Evolutionary conservation across 2,113 vertebrate genomes (phyloP).

Genomic region (Poeciliopsis occidentalis): DNA sequence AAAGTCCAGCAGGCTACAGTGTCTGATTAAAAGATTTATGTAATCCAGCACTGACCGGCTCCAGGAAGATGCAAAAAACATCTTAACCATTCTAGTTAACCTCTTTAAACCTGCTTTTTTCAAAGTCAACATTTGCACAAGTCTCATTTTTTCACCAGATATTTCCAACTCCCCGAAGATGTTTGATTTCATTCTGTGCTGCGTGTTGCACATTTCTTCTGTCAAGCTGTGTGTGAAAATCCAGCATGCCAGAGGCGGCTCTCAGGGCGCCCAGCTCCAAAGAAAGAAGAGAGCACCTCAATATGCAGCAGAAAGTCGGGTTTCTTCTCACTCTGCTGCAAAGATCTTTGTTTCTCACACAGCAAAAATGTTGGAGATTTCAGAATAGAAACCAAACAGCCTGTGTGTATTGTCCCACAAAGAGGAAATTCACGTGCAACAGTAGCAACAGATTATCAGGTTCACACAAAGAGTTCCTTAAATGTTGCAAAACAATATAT

Average conservation of each 20-base stretch:
- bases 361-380: background rate
- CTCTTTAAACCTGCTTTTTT: background rate
- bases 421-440: too few relatives aligned
- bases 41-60: background rate
- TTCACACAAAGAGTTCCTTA: too few relatives aligned
- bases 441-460: too few relatives aligned
- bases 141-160: too few relatives aligned
- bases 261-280: background rate
- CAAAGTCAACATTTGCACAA: background rate
- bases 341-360: background rate
- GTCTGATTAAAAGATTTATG: background rate
- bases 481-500: too few relatives aligned
- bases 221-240: background rate
- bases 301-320: background rate
- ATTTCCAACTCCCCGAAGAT: background rate
- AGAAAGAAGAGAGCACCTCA: background rate
- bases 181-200: background rate
- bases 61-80: background rate
- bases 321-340: background rate
- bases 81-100: background rate
- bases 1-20: background rate
- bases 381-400: too few relatives aligned
- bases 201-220: too few relatives aligned
- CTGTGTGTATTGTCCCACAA: too few relatives aligned
- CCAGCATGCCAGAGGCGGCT: background rate